These are phyloP conservation scores for Trichechus manatus DNA, from an alignment of 2,113 vertebrate species.

Conservation along the genomic window DNA sequence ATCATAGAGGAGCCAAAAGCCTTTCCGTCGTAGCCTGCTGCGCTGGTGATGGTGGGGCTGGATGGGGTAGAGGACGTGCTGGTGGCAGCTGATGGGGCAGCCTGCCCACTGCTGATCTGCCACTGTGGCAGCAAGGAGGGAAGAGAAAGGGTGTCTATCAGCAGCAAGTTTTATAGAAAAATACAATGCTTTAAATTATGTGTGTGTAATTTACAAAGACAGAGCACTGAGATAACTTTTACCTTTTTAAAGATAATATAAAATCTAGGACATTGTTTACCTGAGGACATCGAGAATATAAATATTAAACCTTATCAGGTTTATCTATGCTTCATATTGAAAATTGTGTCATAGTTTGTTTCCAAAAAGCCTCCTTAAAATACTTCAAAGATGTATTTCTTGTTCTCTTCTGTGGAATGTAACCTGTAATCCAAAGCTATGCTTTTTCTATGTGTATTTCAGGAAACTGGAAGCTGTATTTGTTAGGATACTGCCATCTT, in stretches of 20 bases:
- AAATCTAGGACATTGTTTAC: neutral
- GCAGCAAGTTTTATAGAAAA: neutral
- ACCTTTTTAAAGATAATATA: neutral
- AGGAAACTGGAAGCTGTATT: neutral
- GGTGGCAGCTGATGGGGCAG: constrained; percentile 82
- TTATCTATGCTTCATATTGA: neutral
- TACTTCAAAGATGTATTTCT: neutral
- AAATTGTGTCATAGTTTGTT: neutral
- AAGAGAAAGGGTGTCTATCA: neutral
- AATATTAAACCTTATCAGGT: constrained; percentile 15
- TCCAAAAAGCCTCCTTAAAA: constrained; percentile 7
- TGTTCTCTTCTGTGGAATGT: neutral
- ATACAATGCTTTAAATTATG: neutral
- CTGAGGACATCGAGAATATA: neutral
- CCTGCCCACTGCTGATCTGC: constrained; percentile 88
- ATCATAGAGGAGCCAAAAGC: constrained; percentile 84
- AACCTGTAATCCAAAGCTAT: neutral
- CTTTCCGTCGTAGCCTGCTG: constrained; percentile 87
- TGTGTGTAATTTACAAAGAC: neutral
- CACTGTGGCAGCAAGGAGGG: constrained; percentile 80
- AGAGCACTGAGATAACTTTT: neutral
- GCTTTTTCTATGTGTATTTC: neutral
- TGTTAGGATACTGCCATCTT: constrained; percentile 18
- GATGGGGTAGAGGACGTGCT: constrained; percentile 87
- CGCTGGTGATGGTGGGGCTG: constrained; percentile 89